These are phyloP conservation scores for Mormyrus hasselquistii DNA, from an alignment of 2,797 vertebrate species.

Conservation along the genomic window DNA sequence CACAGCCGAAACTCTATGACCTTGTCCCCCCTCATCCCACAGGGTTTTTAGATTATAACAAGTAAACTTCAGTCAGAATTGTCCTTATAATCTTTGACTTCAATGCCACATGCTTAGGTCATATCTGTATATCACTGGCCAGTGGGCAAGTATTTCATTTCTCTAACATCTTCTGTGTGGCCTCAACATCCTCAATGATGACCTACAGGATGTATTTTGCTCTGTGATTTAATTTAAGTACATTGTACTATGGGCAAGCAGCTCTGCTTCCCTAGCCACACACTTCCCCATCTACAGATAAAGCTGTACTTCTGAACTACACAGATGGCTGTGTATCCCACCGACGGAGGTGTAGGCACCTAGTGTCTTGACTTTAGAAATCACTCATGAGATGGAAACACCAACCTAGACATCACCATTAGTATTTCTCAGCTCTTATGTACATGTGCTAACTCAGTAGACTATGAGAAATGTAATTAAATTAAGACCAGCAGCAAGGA, in stretches of 20 bases:
- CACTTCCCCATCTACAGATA: not conserved
- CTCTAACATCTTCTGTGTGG: not conserved
- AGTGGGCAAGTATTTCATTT: not conserved
- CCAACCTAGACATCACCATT: constrained; percentile 85
- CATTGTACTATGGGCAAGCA: not conserved
- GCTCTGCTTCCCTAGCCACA: not conserved
- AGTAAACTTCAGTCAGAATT: constrained; percentile 40
- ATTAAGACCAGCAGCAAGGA: constrained; percentile 86
- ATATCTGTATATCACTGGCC: not conserved
- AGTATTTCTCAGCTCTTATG: constrained; percentile 74
- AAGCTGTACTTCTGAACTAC: not conserved
- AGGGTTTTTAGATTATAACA: constrained; percentile 56
- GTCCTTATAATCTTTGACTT: not conserved
- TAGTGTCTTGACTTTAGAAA: not conserved
- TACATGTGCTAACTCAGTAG: constrained; percentile 91
- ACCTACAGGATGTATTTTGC: not conserved
- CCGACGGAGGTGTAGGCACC: not conserved
- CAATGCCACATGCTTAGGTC: not conserved
- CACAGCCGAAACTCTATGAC: not conserved
- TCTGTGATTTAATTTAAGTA: not conserved
- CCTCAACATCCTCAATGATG: not conserved
- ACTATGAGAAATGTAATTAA: constrained; percentile 83
- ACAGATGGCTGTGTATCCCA: not conserved
- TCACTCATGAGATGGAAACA: constrained; percentile 61
- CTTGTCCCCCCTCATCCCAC: constrained; percentile 17